Conservation (phyloP, 2,797 vertebrate genomes). For the Pteronotus mesoamericanus region DNA sequence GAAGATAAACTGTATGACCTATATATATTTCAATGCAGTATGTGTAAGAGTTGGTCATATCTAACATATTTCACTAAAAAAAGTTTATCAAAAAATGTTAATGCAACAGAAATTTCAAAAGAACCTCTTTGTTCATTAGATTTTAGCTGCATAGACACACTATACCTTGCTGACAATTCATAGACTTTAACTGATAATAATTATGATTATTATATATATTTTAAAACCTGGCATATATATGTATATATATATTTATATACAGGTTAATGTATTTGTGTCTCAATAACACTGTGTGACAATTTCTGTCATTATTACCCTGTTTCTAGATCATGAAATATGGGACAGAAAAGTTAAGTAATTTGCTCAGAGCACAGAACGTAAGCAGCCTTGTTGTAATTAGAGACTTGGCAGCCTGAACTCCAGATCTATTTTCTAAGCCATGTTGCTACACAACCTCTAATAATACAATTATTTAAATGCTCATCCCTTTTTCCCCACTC, state of each 20-base stretch:
- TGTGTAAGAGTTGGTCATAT: not conserved
- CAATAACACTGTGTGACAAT: not conserved
- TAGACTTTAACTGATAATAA: not conserved
- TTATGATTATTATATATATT: not conserved
- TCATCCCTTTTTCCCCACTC: not conserved
- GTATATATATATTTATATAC: not conserved
- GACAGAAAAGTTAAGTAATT: not conserved
- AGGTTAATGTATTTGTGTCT: not conserved
- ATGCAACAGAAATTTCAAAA: conserved; percentile 61
- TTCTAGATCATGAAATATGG: not conserved
- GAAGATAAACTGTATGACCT: not conserved
- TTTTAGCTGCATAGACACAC: conserved; percentile 10
- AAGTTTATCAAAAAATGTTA: conserved; percentile 47
- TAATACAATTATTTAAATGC: not conserved
- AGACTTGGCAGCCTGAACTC: not conserved
- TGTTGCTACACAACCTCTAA: not conserved
- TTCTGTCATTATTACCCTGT: not conserved
- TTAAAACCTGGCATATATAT: not conserved
- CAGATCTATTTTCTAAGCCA: not conserved
- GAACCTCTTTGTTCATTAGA: conserved; percentile 61
- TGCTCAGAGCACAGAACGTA: not conserved
- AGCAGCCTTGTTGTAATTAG: not conserved
- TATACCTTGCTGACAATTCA: not conserved
- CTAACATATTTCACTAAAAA: not conserved
- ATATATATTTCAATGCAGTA: not conserved